Conservation (phyloP, 2,888 invertebrate genomes). For the Geophilus truncorum region DNA sequence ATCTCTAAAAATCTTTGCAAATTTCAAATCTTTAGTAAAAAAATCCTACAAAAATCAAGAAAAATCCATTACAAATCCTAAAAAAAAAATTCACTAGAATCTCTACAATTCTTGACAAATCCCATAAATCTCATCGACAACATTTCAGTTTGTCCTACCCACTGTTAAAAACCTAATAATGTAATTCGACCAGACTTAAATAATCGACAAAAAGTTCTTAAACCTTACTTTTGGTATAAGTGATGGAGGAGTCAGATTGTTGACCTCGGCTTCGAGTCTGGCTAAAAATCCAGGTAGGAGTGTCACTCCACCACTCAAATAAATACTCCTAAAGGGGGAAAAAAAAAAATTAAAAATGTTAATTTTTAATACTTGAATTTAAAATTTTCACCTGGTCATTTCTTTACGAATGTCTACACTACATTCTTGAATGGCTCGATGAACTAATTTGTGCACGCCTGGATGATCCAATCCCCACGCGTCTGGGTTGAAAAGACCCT, state of each 20-base stretch:
- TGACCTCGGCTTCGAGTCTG: slow-evolving; percentile 54
- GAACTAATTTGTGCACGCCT: slow-evolving; percentile 55
- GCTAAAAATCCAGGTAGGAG: slow-evolving; percentile 56
- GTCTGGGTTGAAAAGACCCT: slow-evolving; percentile 56
- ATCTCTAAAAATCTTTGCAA: too few species aligned
- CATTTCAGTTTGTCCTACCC: too few species aligned
- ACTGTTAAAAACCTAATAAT: too few species aligned
- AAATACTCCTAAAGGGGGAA: slow-evolving; percentile 57
- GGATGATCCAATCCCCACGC: slow-evolving; percentile 57
- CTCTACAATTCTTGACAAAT: too few species aligned
- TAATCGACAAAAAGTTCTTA: too few species aligned
- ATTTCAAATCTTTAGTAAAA: too few species aligned
- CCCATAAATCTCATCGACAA: too few species aligned
- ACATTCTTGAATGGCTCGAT: slow-evolving; percentile 55
- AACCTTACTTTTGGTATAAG: slow-evolving; percentile 52
- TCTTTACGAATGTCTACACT: slow-evolving; percentile 57
- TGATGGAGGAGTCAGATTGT: slow-evolving; percentile 54
- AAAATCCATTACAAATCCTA: too few species aligned
- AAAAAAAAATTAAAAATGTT: background rate
- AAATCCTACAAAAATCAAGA: too few species aligned
- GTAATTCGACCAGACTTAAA: too few species aligned
- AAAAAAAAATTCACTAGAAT: too few species aligned
- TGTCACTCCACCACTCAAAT: slow-evolving; percentile 55
- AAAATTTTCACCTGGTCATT: slow-evolving; percentile 54
- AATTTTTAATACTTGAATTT: too few species aligned